phyloP scores from a whole-genome alignment of 2,113 vertebrate species.

The Lagopus leucura region DNA sequence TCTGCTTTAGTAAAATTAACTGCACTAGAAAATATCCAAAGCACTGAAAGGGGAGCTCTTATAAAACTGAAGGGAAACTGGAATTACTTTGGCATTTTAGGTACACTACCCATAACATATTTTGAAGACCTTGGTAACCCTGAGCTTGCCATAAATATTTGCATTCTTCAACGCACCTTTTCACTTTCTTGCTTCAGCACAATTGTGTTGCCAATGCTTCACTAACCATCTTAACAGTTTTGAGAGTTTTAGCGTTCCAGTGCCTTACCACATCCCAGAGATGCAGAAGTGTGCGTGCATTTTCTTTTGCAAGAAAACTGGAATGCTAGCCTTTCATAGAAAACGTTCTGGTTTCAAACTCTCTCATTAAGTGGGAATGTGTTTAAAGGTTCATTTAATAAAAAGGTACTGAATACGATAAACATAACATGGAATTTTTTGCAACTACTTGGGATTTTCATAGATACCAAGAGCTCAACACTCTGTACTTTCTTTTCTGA shows the following conservation, averaged over 20 bases:
- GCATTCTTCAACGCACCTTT: background rate
- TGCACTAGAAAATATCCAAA: background rate
- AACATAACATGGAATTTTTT: background rate
- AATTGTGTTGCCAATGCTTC: accelerated
- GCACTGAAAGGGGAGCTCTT: background rate
- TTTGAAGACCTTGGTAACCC: background rate
- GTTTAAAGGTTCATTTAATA: background rate
- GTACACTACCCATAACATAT: background rate
- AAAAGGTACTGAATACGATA: background rate
- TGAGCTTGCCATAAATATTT: background rate
- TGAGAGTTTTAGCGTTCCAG: background rate
- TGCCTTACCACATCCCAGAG: background rate
- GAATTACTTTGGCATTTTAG: background rate
- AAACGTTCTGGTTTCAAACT: background rate
- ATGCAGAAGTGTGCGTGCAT: background rate
- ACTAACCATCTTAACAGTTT: background rate
- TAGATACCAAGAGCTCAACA: background rate
- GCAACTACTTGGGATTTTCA: background rate
- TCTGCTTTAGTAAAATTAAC: background rate
- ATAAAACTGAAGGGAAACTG: background rate
- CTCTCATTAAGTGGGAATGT: background rate
- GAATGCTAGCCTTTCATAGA: background rate
- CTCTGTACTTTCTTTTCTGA: background rate
- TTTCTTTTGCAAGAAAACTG: background rate
- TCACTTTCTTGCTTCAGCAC: background rate